Evolutionary conservation across 2,113 vertebrate species (phyloP).

Genomic region (Glaucidium brasilianum): DNA sequence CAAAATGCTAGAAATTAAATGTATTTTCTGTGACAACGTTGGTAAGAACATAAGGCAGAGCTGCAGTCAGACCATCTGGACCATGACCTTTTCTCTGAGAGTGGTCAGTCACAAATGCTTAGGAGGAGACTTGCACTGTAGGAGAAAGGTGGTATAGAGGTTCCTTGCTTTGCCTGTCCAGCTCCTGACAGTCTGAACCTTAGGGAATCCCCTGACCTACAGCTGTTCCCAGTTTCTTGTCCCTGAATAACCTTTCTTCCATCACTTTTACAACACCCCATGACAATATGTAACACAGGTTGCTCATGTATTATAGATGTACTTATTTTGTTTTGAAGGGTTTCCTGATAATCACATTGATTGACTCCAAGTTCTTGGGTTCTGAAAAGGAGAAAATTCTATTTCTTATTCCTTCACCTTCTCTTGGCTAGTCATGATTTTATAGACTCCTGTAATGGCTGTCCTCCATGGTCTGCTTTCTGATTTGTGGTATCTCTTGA

Average conservation of each 20-base stretch:
- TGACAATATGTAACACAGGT: background rate
- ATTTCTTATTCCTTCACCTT: background rate
- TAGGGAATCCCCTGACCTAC: background rate
- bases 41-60: background rate
- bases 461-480: background rate
- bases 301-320: background rate
- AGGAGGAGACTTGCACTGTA: background rate
- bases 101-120: background rate
- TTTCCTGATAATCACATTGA: background rate
- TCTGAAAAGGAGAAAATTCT: background rate
- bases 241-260: background rate
- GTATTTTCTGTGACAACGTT: background rate
- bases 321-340: background rate
- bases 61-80: background rate
- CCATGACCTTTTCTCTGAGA: background rate
- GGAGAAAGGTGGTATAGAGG: background rate
- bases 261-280: background rate
- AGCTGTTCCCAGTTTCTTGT: background rate
- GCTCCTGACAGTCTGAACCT: background rate
- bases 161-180: background rate
- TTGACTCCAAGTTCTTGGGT: background rate
- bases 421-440: background rate
- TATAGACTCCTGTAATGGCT: background rate
- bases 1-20: background rate
- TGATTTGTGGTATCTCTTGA: background rate